Percentiles rank a stretch among this genome's conserved stretches.
phyloP scores from a whole-genome alignment of 2,888 invertebrate genomes.

The Camptogramma bilineatum region DNA sequence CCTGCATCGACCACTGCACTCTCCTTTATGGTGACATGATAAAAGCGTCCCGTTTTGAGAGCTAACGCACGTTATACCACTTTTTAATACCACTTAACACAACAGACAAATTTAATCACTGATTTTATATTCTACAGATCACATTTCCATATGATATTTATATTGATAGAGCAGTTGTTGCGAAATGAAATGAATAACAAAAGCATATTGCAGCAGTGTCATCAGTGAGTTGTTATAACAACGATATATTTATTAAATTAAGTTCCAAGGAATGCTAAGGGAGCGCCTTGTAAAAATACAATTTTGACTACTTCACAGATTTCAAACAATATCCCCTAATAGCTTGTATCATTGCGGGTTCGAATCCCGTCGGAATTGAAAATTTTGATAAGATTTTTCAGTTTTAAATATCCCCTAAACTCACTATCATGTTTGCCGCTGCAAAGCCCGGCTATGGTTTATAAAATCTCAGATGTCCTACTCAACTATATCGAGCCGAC shows the following conservation, averaged over 20 bases:
- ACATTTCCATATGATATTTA: too few relatives aligned
- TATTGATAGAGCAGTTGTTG: too few relatives aligned
- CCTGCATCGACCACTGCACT: constrained; percentile 79
- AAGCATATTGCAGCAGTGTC: too few relatives aligned
- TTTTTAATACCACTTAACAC: constrained; percentile 24
- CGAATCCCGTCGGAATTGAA: too few relatives aligned
- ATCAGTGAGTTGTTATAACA: not conserved
- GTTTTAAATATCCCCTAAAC: too few relatives aligned
- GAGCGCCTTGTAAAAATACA: not conserved
- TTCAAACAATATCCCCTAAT: too few relatives aligned
- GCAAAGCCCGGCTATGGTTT: constrained; percentile 6
- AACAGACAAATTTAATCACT: not conserved
- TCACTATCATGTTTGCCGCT: not conserved
- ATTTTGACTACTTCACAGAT: not conserved
- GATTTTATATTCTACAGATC: not conserved
- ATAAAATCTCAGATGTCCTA: constrained; percentile 40
- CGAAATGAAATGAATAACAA: not conserved
- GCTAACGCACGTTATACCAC: constrained; percentile 51
- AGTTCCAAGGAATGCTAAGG: not conserved
- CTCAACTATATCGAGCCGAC: constrained; percentile 47
- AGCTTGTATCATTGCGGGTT: too few relatives aligned
- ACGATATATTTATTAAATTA: not conserved
- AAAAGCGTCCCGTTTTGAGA: constrained; percentile 72
- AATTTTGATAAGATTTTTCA: too few relatives aligned
- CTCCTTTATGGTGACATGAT: constrained; percentile 78